Evolutionary conservation across 2,888 invertebrate species (phyloP), one percentile per base, ranked within the genome.

Genomic region (Drosophila limbata): DNA sequence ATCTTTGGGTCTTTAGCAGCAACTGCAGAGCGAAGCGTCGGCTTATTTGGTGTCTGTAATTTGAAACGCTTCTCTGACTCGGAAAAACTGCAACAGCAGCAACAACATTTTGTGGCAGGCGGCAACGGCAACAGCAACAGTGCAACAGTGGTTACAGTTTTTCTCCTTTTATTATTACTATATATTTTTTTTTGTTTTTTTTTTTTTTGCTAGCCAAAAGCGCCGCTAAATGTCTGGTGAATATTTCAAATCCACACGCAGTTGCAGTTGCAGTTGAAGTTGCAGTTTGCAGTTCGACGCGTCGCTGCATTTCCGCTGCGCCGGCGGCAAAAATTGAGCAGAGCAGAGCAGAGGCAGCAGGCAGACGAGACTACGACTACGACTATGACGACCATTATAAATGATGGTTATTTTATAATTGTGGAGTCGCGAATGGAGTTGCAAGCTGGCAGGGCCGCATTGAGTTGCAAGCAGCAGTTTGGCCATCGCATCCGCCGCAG

Each of bases 41-140:
- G 90, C 90, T 82, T 90, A 82, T 89, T 89, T 88, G 90, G 90
- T 84, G 89, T 81, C 90, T 89, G 90, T 90, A 89, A 89, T 89
- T 89, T 89, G 90, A 90, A 90, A 89, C 89, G 89, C 89, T 89
- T 90, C 89, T 90, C 78, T 90, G 89, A 82, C 72, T 89, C 79
- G 79, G 82, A 84, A 85, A 88, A 90, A 80, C 83, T 73, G 71
- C 73, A 56, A 51, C 64, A 44, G 52, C 59, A 48, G 21, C n/a
- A 15, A 11, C 35, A n/a, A 17, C 45, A 52, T 5, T 42, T 21
- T 4, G 42, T 19, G 35, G 25, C 19, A 28, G 40, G 17, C 17
- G 19, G 8, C 15, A 53, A 31, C 48, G n/a, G 59, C 33, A n/a
- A 10, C 31, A 40, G 4, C n/a, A 40, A 5, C 19, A 19, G 8